Conservation (phyloP, 2,113 vertebrate species). For the Equus quagga region DNA sequence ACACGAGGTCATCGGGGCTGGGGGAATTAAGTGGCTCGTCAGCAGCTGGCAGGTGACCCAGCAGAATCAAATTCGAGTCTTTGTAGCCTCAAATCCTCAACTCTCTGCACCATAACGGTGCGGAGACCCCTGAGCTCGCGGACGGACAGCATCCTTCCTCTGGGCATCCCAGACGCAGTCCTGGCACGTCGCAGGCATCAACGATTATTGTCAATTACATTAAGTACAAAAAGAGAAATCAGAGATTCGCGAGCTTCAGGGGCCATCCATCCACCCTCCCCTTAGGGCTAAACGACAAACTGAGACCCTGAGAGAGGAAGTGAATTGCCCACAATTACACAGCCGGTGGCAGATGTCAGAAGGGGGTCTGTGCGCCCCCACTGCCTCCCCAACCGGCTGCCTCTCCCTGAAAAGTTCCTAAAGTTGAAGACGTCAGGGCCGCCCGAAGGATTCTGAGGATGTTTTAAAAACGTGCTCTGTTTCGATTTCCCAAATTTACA, state of each 20-base stretch:
- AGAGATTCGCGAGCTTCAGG: neutral
- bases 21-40: neutral
- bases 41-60: neutral
- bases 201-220: neutral
- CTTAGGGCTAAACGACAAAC: neutral
- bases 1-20: neutral
- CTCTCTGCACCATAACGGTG: neutral
- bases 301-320: neutral
- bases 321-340: neutral
- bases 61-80: neutral
- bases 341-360: neutral
- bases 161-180: neutral
- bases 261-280: neutral
- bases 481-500: constrained; percentile 26
- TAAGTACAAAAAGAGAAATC: neutral
- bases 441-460: neutral
- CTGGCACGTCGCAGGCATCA: neutral
- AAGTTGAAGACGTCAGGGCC: neutral
- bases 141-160: neutral
- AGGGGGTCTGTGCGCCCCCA: too few species aligned
- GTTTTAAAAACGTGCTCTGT: neutral
- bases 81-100: neutral
- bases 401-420: neutral
- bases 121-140: neutral
- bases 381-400: too few species aligned